Conservation (phyloP, 2,113 vertebrate species). For the Crotalus tigris region DNA sequence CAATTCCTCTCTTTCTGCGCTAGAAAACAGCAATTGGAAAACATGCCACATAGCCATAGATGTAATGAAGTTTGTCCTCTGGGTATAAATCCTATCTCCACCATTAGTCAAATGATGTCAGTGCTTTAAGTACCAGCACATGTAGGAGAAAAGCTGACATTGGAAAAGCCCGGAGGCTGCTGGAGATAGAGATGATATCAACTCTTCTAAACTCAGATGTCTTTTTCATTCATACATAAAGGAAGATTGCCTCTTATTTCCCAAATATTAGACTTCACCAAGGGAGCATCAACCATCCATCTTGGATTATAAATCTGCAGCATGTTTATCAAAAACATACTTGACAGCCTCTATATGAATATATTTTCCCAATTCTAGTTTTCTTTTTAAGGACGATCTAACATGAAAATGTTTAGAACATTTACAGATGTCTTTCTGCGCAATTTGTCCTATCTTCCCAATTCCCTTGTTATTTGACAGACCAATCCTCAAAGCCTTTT, state of each 20-base stretch:
- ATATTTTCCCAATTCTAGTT: not conserved
- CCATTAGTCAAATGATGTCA: not conserved
- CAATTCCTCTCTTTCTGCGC: not conserved
- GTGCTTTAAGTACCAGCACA: not conserved
- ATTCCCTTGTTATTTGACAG: slow-evolving; percentile 17
- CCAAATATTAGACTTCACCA: not conserved
- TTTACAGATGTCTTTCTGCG: not conserved
- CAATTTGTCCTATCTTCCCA: slow-evolving; percentile 7
- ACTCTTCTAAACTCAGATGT: not conserved
- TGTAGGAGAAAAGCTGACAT: not conserved
- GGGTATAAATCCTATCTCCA: not conserved
- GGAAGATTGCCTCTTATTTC: not conserved
- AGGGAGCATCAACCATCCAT: not conserved
- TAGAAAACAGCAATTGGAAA: not conserved
- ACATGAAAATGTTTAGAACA: slow-evolving; percentile 4
- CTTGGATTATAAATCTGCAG: not conserved
- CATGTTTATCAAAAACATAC: not conserved
- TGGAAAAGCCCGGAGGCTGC: not conserved
- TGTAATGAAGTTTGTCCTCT: not conserved
- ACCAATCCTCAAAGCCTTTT: not conserved
- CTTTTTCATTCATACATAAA: not conserved
- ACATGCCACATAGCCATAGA: not conserved
- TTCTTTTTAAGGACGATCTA: not conserved
- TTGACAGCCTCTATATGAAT: no score
- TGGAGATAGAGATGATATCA: not conserved